These are phyloP conservation scores for Allolobophora icterica DNA, from an alignment of 2,888 invertebrate genomes.

Conservation along the genomic window DNA sequence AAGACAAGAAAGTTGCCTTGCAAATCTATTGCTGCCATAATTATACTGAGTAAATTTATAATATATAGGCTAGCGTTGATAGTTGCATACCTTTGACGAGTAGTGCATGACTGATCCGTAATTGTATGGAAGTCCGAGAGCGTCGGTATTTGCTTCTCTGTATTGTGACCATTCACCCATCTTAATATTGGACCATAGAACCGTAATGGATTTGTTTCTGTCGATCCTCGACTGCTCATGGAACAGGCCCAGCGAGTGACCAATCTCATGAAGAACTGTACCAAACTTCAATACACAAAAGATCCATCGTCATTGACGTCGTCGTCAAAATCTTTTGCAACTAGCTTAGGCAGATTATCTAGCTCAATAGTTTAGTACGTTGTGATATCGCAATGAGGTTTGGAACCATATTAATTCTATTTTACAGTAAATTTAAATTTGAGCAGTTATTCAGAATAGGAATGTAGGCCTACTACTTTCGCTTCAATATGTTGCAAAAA, in stretches of 20 bases:
- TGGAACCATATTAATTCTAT: too few species aligned
- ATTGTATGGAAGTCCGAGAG: conserved; percentile 41
- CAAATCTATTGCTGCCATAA: too few species aligned
- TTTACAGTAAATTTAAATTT: too few species aligned
- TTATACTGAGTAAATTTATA: too few species aligned
- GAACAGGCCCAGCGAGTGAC: conserved; percentile 44
- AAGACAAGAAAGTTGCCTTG: too few species aligned
- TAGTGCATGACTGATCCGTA: conserved; percentile 46
- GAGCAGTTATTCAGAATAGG: too few species aligned
- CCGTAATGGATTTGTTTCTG: conserved; percentile 33
- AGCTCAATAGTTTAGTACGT: too few species aligned
- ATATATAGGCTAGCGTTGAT: too few species aligned
- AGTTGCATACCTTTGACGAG: conserved; percentile 34
- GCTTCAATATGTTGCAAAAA: too few species aligned
- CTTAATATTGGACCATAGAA: conserved; percentile 35
- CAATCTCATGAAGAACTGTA: conserved; percentile 43
- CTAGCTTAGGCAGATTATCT: too few species aligned
- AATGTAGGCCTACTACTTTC: too few species aligned
- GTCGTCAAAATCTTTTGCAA: background rate
- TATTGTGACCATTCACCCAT: conserved; percentile 29
- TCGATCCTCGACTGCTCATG: conserved; percentile 45
- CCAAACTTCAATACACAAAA: conserved; percentile 35
- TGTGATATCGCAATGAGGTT: too few species aligned
- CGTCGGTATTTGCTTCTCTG: background rate
- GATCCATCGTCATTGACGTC: background rate